Evolutionary conservation across 1,140 invertebrate genomes (phyloP).

Genomic region (Mercenaria mercenaria): DNA sequence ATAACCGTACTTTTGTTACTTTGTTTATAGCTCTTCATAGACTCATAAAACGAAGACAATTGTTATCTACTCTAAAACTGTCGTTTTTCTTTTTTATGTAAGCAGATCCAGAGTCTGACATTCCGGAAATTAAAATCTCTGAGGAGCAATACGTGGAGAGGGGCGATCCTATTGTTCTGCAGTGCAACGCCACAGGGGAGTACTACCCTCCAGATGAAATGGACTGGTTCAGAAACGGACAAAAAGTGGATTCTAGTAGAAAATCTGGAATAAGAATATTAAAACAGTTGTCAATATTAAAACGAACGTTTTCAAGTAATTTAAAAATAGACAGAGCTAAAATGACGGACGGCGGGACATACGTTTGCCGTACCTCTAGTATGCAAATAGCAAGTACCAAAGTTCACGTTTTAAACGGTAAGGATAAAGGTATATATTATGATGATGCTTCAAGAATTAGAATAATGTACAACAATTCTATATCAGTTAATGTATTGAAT

Average conservation of each 20-base stretch:
- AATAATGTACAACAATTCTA: neutral
- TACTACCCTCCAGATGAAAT: constrained; percentile 77
- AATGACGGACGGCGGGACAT: constrained; percentile 73
- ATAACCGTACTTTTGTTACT: neutral
- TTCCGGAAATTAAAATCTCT: constrained; percentile 76
- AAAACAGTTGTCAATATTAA: constrained; percentile 68
- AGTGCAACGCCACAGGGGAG: constrained; percentile 76
- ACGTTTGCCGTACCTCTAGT: constrained; percentile 76
- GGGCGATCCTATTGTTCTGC: constrained; percentile 71
- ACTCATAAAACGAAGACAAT: neutral
- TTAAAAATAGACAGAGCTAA: constrained; percentile 71
- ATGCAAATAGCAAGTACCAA: constrained; percentile 75
- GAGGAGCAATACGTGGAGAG: constrained; percentile 72
- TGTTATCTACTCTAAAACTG: neutral
- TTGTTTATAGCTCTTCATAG: neutral
- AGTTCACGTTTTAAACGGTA: constrained; percentile 78
- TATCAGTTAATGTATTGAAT: neutral
- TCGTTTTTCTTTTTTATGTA: neutral
- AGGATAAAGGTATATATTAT: constrained; percentile 58
- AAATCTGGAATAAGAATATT: constrained; percentile 66
- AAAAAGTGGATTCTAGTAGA: constrained; percentile 58
- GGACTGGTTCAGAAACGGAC: constrained; percentile 75
- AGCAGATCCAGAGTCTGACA: constrained; percentile 31
- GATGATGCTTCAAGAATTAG: neutral
- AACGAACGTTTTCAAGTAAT: constrained; percentile 73